phyloP scores from a whole-genome alignment of 2,797 vertebrate genomes.

The Parotocinclus haroldoi region DNA sequence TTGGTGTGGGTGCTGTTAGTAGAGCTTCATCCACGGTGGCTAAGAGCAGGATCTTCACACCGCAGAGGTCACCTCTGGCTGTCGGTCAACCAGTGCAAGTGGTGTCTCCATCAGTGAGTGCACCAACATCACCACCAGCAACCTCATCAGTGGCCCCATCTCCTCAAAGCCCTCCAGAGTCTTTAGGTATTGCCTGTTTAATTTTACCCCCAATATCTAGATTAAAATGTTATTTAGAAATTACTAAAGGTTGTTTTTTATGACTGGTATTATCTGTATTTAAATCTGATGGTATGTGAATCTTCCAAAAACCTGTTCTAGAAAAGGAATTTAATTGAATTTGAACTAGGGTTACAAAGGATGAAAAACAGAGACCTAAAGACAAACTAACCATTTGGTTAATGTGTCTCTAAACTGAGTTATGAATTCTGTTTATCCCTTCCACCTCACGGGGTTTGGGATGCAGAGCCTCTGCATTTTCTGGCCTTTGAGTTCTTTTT shows the following conservation, averaged over 20 bases:
- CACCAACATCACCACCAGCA: conserved; percentile 72
- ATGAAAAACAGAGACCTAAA: too few species aligned
- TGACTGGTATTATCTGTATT: neutral
- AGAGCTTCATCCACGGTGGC: conserved; percentile 71
- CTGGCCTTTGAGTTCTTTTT: too few species aligned
- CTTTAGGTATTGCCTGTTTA: conserved; percentile 22
- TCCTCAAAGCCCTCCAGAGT: conserved; percentile 26
- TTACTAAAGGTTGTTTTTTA: too few species aligned
- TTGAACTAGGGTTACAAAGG: neutral
- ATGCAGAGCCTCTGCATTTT: too few species aligned
- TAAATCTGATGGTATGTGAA: neutral
- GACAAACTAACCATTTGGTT: too few species aligned
- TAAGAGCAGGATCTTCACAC: conserved; percentile 80
- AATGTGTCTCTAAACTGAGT: too few species aligned
- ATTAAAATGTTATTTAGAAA: conserved; percentile 9
- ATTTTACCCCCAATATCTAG: conserved; percentile 1
- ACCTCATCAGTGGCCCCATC: conserved; percentile 38
- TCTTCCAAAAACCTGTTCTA: neutral
- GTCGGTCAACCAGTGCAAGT: conserved; percentile 77
- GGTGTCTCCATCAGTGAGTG: conserved; percentile 56
- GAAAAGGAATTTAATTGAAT: neutral
- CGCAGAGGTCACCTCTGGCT: conserved; percentile 72
- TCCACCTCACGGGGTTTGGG: too few species aligned
- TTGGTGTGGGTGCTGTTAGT: conserved; percentile 80
- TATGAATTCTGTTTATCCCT: too few species aligned